Evolutionary conservation across 2,113 vertebrate genomes (phyloP).

Genomic region (Indicator maculatus): DNA sequence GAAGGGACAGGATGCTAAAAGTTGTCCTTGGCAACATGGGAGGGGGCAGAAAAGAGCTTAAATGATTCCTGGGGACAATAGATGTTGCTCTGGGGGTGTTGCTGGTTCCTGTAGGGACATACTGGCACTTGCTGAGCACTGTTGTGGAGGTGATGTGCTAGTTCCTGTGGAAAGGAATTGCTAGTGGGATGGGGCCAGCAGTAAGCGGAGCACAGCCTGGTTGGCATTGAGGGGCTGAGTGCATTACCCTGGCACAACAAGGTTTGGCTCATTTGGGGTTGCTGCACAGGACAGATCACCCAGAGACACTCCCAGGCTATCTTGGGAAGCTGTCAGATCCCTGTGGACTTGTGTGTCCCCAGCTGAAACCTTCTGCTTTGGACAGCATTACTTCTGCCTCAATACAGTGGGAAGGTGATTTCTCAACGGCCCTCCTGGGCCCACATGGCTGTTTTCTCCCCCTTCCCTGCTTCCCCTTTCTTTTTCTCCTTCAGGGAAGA

Average conservation of each 20-base stretch:
- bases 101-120: neutral
- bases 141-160: neutral
- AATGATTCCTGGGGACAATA: neutral
- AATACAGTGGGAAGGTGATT: neutral
- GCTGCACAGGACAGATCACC: neutral
- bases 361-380: neutral
- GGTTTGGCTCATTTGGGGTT: neutral
- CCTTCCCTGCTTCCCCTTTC: neutral
- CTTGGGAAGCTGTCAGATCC: too few relatives aligned
- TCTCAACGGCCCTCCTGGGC: accelerated
- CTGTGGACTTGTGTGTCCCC: accelerated
- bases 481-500: neutral
- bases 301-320: neutral
- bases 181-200: neutral
- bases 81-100: neutral
- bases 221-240: accelerated
- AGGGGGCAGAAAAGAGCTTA: neutral
- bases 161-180: accelerated
- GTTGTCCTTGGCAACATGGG: neutral
- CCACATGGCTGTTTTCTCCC: neutral
- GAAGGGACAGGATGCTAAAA: neutral
- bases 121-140: too few relatives aligned
- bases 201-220: neutral
- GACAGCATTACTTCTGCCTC: neutral
- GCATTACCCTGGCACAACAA: accelerated